Evolutionary conservation across 2,888 invertebrate genomes (phyloP).

Genomic region (Aleiodes alternator): DNA sequence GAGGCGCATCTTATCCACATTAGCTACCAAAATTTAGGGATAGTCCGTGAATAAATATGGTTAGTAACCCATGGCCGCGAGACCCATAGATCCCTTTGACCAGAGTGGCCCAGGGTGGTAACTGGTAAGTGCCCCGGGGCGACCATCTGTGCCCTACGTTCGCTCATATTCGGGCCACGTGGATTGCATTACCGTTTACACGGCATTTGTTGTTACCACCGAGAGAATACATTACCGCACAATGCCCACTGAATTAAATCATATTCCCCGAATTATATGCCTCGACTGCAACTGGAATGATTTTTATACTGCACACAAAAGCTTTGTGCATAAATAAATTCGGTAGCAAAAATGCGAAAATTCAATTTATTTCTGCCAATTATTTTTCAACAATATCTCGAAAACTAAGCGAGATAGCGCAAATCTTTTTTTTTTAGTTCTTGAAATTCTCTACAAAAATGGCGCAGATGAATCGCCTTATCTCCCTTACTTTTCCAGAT

Average conservation of each 20-base stretch:
- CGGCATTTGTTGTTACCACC: constrained; percentile 69
- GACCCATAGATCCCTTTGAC: constrained; percentile 71
- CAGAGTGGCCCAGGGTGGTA: constrained; percentile 67
- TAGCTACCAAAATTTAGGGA: constrained; percentile 67
- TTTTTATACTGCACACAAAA: background rate
- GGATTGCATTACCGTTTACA: constrained; percentile 72
- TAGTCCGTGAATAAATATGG: constrained; percentile 73
- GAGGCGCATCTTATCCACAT: constrained; percentile 26
- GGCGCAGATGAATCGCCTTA: too few species aligned
- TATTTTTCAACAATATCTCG: too few species aligned
- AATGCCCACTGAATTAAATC: constrained; percentile 54
- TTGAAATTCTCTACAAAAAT: too few species aligned
- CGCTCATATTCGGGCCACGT: constrained; percentile 64
- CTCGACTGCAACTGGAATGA: constrained; percentile 8
- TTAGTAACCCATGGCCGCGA: constrained; percentile 67
- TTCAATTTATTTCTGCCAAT: too few species aligned
- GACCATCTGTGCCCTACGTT: constrained; percentile 74
- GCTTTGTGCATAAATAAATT: too few species aligned
- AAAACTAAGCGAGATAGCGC: too few species aligned
- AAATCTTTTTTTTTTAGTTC: too few species aligned
- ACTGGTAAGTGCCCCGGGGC: constrained; percentile 74
- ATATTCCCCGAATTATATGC: constrained; percentile 22
- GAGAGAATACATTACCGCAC: constrained; percentile 67
- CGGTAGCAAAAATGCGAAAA: too few species aligned
- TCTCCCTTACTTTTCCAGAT: too few species aligned